phyloP scores from a whole-genome alignment of 2,888 invertebrate genomes.

The Pristionchus mayeri region DNA sequence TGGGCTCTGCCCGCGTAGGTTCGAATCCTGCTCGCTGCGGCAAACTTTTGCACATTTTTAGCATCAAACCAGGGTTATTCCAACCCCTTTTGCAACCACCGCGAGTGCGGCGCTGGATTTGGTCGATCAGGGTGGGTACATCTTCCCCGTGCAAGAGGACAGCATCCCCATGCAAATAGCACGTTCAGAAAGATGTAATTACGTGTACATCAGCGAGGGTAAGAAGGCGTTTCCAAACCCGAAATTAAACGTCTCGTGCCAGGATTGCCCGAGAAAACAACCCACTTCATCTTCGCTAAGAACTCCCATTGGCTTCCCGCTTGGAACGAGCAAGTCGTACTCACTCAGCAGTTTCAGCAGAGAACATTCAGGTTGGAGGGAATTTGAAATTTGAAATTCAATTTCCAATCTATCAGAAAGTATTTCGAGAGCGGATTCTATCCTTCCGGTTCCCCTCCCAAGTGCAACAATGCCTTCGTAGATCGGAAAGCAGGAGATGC shows the following conservation, averaged over 20 bases:
- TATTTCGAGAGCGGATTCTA: constrained; percentile 35
- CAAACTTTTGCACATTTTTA: constrained; percentile 3
- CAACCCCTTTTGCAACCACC: constrained; percentile 44
- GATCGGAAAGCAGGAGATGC: neutral
- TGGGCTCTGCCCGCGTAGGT: constrained; percentile 57
- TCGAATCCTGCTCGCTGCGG: constrained; percentile 55
- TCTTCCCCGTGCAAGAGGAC: constrained; percentile 68
- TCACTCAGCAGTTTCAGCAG: constrained; percentile 42
- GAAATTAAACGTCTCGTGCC: neutral
- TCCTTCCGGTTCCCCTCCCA: neutral
- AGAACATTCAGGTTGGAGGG: constrained; percentile 3
- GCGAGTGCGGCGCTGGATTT: constrained; percentile 65
- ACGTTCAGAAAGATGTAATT: constrained; percentile 58
- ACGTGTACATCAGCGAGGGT: constrained; percentile 64
- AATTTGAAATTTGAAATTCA: neutral
- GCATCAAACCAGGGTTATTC: neutral
- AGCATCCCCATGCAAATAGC: constrained; percentile 64
- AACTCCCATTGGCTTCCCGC: neutral
- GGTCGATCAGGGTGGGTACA: constrained; percentile 64
- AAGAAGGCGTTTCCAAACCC: neutral
- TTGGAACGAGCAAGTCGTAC: constrained; percentile 38
- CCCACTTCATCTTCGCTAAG: constrained; percentile 39
- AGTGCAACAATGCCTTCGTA: neutral
- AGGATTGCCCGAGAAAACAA: neutral
- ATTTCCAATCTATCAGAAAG: neutral